These are phyloP conservation scores for Neocrepidodera transversa DNA, from an alignment of 2,888 invertebrate genomes.

Conservation along the genomic window DNA sequence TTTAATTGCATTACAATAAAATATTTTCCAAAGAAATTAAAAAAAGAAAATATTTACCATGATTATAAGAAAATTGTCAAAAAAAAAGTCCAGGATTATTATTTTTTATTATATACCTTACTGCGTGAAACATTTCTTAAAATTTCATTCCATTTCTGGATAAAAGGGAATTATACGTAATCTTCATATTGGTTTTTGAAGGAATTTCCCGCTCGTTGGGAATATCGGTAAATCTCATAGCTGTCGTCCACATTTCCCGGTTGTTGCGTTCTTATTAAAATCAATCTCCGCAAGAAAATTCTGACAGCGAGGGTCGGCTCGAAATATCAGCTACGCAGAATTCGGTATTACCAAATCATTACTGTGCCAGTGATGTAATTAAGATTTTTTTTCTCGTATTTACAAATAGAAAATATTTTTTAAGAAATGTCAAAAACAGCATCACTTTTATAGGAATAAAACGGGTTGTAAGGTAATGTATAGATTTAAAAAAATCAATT, in stretches of 20 bases:
- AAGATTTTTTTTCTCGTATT: not conserved
- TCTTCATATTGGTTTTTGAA: constrained; percentile 23
- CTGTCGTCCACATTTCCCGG: constrained; percentile 52
- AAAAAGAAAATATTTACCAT: too few relatives aligned
- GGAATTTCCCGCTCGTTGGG: constrained; percentile 22
- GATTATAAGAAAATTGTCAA: too few relatives aligned
- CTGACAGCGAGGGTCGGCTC: constrained; percentile 52
- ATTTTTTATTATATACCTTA: too few relatives aligned
- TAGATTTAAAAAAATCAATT: too few relatives aligned
- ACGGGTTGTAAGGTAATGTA: too few relatives aligned
- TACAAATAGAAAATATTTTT: too few relatives aligned
- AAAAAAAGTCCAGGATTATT: too few relatives aligned
- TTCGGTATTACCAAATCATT: constrained; percentile 1
- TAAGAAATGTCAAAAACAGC: too few relatives aligned
- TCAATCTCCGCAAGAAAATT: constrained; percentile 53
- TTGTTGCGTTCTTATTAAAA: constrained; percentile 55
- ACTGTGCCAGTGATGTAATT: constrained; percentile 1
- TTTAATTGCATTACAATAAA: too few relatives aligned
- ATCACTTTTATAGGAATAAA: too few relatives aligned
- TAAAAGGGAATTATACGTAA: constrained; percentile 13
- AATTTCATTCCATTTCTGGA: constrained; percentile 16
- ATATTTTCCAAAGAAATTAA: too few relatives aligned
- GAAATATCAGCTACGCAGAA: not conserved
- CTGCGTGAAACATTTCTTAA: constrained; percentile 7
- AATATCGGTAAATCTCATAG: constrained; percentile 49